These are phyloP conservation scores for Drosophila suboccidentalis DNA, from an alignment of 2,888 invertebrate species.

Conservation along the genomic window DNA sequence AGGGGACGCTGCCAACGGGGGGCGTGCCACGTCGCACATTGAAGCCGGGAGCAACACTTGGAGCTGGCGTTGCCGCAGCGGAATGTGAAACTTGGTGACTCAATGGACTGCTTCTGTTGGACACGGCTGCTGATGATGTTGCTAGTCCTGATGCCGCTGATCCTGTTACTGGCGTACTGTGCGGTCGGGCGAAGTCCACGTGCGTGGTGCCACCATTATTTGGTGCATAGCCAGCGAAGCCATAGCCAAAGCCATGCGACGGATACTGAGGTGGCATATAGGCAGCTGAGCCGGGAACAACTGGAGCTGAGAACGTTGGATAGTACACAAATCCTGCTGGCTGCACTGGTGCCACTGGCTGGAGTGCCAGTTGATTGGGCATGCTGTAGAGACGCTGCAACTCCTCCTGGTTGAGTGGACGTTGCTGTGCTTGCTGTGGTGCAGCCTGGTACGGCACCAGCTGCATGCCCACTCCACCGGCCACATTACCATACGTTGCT, in stretches of 20 bases:
- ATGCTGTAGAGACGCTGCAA: constrained; percentile 84
- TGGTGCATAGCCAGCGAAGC: constrained; percentile 20
- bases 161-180: constrained; percentile 28
- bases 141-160: not conserved
- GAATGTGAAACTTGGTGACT: constrained; percentile 49
- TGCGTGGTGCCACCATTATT: constrained; percentile 43
- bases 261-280: constrained; percentile 73
- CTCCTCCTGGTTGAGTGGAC: constrained; percentile 83
- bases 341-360: constrained; percentile 44
- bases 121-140: constrained; percentile 13
- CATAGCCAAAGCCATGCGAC: constrained; percentile 73
- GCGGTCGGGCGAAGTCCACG: constrained; percentile 58
- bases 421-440: constrained; percentile 75
- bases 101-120: constrained; percentile 26
- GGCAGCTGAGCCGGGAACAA: constrained; percentile 73
- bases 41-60: constrained; percentile 11
- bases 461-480: constrained; percentile 70
- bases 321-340: constrained; percentile 62
- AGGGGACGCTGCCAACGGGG: constrained; percentile 62
- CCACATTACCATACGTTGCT: constrained; percentile 50
- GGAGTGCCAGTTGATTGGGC: constrained; percentile 74
- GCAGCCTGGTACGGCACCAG: constrained; percentile 81
- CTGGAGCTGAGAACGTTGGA: constrained; percentile 63
- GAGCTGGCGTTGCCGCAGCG: constrained; percentile 30
- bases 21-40: constrained; percentile 37